Evolutionary conservation across 2,888 invertebrate species (phyloP).

Genomic region (Brachyptera putata): DNA sequence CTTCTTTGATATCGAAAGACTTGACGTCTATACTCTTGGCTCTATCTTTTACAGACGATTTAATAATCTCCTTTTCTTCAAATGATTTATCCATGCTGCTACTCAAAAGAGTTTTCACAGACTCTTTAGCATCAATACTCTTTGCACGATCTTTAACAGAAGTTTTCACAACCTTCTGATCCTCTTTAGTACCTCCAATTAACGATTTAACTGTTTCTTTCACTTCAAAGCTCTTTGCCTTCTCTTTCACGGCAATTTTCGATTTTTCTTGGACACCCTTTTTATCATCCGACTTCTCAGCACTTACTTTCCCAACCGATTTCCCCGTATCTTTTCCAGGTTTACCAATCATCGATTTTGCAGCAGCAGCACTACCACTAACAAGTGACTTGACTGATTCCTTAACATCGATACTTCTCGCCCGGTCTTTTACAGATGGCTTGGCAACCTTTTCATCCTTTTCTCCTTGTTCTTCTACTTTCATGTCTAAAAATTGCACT

Average conservation of each 20-base stretch:
- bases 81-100: background rate
- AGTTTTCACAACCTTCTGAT: slow-evolving; percentile 4
- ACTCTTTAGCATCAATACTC: slow-evolving; percentile 9
- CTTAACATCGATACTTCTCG: slow-evolving; percentile 11
- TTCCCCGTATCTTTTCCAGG: background rate
- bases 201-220: slow-evolving; percentile 18
- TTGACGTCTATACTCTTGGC: slow-evolving; percentile 13
- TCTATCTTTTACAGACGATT: slow-evolving; percentile 18
- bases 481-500: too few species aligned
- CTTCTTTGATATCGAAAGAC: background rate
- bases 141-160: slow-evolving; percentile 11
- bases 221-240: slow-evolving; percentile 25
- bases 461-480: background rate
- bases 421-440: slow-evolving; percentile 10
- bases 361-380: background rate
- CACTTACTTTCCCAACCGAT: background rate
- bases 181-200: background rate
- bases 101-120: background rate
- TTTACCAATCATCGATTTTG: background rate
- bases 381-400: background rate
- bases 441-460: background rate
- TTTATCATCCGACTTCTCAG: background rate
- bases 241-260: slow-evolving; percentile 29
- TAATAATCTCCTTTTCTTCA: background rate
- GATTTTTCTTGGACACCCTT: background rate